Evolutionary conservation across 2,113 vertebrate species (phyloP).

Genomic region (Heterocephalus glaber): DNA sequence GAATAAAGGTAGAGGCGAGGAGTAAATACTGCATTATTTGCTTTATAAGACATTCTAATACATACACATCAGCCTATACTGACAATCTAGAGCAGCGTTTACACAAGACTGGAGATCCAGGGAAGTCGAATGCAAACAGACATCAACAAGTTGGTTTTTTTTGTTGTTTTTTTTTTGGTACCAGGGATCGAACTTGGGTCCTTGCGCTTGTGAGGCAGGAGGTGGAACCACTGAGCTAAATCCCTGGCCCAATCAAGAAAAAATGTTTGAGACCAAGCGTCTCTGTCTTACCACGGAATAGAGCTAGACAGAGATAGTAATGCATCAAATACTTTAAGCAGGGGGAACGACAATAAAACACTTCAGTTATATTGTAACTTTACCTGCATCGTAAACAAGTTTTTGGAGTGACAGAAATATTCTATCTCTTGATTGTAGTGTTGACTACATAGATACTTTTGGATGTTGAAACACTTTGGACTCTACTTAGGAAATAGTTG

Average conservation of each 20-base stretch:
- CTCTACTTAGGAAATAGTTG: background rate
- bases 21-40: background rate
- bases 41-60: background rate
- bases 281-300: constrained; percentile 52
- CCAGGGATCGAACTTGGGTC: too few relatives aligned
- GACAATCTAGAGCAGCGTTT: background rate
- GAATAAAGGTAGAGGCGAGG: background rate
- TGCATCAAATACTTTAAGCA: constrained; percentile 13
- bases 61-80: background rate
- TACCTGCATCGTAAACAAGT: background rate
- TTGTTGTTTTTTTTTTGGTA: too few relatives aligned
- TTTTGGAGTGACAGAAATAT: background rate
- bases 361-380: constrained; percentile 44
- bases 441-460: background rate
- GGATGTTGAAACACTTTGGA: background rate
- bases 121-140: background rate
- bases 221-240: too few relatives aligned
- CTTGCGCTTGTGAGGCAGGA: too few relatives aligned
- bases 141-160: too few relatives aligned
- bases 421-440: background rate
- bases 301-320: constrained; percentile 70
- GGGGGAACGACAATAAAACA: constrained; percentile 69
- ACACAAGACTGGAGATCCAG: background rate
- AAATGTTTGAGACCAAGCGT: constrained; percentile 70
- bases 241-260: too few relatives aligned